Conservation (phyloP, 2,797 vertebrate species). For the Dallia pectoralis region DNA sequence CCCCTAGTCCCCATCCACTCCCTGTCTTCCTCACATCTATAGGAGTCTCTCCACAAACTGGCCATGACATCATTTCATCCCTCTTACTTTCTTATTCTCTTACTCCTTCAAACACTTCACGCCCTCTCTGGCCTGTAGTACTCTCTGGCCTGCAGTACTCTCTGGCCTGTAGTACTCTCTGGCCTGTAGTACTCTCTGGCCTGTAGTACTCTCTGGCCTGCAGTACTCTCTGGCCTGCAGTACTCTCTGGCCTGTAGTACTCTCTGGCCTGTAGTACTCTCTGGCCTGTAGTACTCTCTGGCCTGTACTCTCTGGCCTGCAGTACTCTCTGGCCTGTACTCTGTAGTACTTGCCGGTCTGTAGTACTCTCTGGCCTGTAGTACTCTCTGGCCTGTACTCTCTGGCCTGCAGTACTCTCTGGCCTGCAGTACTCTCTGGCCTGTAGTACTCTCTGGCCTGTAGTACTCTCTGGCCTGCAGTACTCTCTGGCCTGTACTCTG, state of each 20-base stretch:
- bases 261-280: too few species aligned
- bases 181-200: too few species aligned
- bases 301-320: too few species aligned
- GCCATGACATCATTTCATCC: neutral
- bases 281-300: conserved; percentile 46
- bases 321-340: neutral
- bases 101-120: conserved; percentile 1
- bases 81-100: conserved; percentile 2
- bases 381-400: conserved; percentile 42
- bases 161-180: conserved; percentile 46
- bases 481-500: too few species aligned
- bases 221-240: too few species aligned
- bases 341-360: too few species aligned
- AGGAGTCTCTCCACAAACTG: neutral
- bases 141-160: too few species aligned
- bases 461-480: neutral
- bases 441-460: conserved; percentile 47
- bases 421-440: too few species aligned
- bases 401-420: neutral
- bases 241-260: neutral
- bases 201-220: too few species aligned
- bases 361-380: too few species aligned
- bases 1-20: neutral
- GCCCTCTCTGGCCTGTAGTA: neutral
- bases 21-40: conserved; percentile 3